Percentiles rank a stretch among this genome's conserved stretches.
Evolutionary conservation across 2,888 invertebrate species (phyloP).

Genomic region (Busseola fusca): DNA sequence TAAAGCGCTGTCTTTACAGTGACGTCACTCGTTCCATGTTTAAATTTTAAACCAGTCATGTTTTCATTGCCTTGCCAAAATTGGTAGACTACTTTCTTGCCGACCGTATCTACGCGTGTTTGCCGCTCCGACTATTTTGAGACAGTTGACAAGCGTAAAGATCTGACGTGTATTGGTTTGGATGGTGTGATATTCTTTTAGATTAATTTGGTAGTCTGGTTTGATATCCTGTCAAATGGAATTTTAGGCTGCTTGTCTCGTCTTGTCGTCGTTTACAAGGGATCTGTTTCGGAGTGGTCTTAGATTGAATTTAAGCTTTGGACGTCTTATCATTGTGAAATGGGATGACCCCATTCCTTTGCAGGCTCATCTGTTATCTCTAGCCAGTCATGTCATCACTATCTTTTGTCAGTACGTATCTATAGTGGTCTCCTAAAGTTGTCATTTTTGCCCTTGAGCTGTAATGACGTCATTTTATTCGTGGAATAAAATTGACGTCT

Average conservation of each 20-base stretch:
- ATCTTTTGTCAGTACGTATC: not conserved
- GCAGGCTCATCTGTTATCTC: conserved; percentile 9
- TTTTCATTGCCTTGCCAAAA: not conserved
- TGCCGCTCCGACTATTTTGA: conserved; percentile 56
- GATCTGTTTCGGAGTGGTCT: conserved; percentile 25
- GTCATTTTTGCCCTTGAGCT: not conserved
- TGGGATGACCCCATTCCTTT: conserved; percentile 10
- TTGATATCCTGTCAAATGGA: conserved; percentile 17
- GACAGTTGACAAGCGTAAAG: conserved; percentile 64
- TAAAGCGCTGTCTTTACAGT: too few species aligned
- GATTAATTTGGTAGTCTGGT: conserved; percentile 39
- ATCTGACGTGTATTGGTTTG: conserved; percentile 65
- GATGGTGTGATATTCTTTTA: conserved; percentile 41
- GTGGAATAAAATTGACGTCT: too few species aligned
- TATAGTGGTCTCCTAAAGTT: not conserved
- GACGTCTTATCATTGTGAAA: conserved; percentile 20
- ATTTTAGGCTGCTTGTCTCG: conserved; percentile 6
- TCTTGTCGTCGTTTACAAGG: conserved; percentile 29
- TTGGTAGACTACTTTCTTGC: not conserved
- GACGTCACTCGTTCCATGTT: not conserved
- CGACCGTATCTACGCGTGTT: conserved; percentile 40
- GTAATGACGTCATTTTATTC: too few species aligned
- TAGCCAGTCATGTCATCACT: conserved; percentile 1
- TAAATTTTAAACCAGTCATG: too few species aligned
- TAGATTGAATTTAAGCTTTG: conserved; percentile 9